A percentile compares a stretch with the other conserved stretches of the same genome.
Conservation (phyloP, 1,140 invertebrate species). For the Saxidomus purpurata region DNA sequence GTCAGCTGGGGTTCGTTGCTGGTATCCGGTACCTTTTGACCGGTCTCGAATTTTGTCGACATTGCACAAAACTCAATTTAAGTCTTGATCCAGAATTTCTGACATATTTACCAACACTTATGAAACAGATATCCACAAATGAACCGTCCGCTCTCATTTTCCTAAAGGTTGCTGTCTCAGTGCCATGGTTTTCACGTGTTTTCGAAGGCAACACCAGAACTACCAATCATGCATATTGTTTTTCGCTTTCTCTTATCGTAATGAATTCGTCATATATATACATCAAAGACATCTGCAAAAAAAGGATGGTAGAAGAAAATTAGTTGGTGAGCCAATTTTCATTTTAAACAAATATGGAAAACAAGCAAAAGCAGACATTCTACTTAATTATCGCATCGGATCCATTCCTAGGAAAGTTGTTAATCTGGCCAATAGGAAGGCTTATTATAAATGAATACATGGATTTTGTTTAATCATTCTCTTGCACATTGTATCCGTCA, state of each 20-base stretch:
- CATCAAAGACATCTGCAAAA: not conserved
- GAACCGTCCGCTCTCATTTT: not conserved
- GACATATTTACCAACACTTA: not conserved
- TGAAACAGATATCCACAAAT: not conserved
- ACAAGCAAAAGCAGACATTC: no score
- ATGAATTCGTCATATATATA: not conserved
- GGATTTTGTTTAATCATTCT: no score
- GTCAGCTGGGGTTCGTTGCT: conserved; percentile 17
- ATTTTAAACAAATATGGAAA: no score
- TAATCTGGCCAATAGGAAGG: no score
- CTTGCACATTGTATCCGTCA: no score
- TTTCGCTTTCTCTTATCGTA: not conserved
- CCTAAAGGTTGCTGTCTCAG: not conserved
- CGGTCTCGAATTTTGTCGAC: conserved; percentile 27
- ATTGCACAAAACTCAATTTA: conserved; percentile 13
- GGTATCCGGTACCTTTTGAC: not conserved
- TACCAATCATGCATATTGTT: not conserved
- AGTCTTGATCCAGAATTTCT: not conserved
- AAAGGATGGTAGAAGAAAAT: not conserved
- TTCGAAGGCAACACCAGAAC: not conserved
- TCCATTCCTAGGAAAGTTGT: no score
- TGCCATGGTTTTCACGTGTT: not conserved
- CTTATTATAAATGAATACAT: no score
- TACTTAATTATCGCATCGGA: no score
- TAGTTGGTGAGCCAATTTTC: not conserved